Base-by-base conservation (phyloP, 2,113 vertebrate species). In the Typhlomys cinereus region DNA sequence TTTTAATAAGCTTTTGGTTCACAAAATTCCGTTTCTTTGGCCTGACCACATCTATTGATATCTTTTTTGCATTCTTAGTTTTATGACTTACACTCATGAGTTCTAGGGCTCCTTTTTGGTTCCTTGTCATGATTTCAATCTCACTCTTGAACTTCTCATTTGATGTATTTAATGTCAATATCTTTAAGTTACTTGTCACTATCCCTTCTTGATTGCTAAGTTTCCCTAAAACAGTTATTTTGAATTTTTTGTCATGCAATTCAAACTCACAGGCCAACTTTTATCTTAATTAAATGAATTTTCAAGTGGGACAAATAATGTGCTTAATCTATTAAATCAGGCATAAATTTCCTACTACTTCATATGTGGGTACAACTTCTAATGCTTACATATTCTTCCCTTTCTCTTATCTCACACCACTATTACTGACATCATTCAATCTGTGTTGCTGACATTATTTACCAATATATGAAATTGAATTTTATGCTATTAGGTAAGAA, bases 401-500 rank as follows among this genome's bases (percentile, higher is more conserved):
- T 73, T 8, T 41, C 48, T 29, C 34, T 8, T 18, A 36, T 70
- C 14, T 93, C 18, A 89, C 70, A 73, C 1, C 12, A 81, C 61
- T 50, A 14, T 89, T 66, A 15, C n/a, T 64, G 57, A 88, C 13
- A 79, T 81, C 71, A 64, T 81, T 74, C 85, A 41, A 75, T 1
- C 17, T 87, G 59, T 62, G 7, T 71, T 85, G 18, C 15, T 66
- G 25, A 82, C 2, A 67, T 44, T 85, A 46, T 79, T 57, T 54
- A 39, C 44, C 79, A 10, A 59, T 81, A 71, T 83, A 54, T 66
- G 29, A 90, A 89, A 95, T 91, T 92, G 79, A 31, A 73, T 93
- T 97, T 96, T 62, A 1, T 96, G 94, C 89, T 41, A 21, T 69
- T 91, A 90, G 96, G 59, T 94, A 96, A 96, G 96, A 98, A 97